phyloP scores from a whole-genome alignment of 2,797 vertebrate species.

The Urocyon cinereoargenteus region DNA sequence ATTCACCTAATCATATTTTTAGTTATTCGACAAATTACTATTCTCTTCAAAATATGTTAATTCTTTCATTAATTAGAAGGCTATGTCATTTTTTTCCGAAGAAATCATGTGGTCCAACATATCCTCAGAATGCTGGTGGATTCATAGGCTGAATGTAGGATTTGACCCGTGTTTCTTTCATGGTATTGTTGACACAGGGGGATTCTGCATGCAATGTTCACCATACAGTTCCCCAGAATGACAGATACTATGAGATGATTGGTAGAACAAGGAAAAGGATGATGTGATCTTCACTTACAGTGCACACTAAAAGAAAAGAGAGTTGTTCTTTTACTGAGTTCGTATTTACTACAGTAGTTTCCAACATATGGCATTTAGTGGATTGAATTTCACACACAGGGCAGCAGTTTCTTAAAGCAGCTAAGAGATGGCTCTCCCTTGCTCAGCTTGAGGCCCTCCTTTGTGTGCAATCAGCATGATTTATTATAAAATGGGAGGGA shows the following conservation, averaged over 20 bases:
- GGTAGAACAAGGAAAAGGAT: conserved; percentile 88
- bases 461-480: conserved; percentile 30
- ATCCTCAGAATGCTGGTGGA: conserved; percentile 57
- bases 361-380: conserved; percentile 77
- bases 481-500: conserved; percentile 76
- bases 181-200: conserved; percentile 67
- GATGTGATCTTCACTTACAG: conserved; percentile 91
- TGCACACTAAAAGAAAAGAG: conserved; percentile 86
- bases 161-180: conserved; percentile 80
- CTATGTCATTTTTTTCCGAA: conserved; percentile 66
- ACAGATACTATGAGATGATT: conserved; percentile 90
- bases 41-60: conserved; percentile 27
- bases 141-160: conserved; percentile 67
- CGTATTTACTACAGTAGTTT: conserved; percentile 82
- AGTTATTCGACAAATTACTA: conserved; percentile 60
- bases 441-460: conserved; percentile 62
- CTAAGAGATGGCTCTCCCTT: conserved; percentile 49
- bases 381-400: conserved; percentile 66
- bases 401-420: conserved; percentile 46
- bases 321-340: conserved; percentile 85
- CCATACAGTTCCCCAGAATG: conserved; percentile 89
- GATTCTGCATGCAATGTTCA: conserved; percentile 78
- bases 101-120: background rate
- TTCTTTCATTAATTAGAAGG: conserved; percentile 51
- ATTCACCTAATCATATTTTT: conserved; percentile 30